Evolutionary conservation across 2,797 vertebrate species (phyloP).

Genomic region (Pagetopsis macropterus): DNA sequence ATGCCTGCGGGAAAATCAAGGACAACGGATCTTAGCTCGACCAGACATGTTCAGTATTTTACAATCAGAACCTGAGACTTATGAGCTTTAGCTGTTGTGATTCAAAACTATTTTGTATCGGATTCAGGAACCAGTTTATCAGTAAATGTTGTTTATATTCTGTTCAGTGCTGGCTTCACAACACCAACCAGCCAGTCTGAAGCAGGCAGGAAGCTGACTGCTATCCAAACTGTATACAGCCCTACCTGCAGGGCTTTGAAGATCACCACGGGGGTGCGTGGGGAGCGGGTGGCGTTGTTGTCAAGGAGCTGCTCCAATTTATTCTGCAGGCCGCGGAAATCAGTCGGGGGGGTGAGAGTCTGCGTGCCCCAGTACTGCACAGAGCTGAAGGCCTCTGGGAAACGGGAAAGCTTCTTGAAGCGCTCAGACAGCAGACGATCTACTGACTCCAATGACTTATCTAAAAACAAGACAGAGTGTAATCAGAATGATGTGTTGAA

Average conservation of each 20-base stretch:
- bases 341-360: slow-evolving; percentile 93
- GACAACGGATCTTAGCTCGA: slow-evolving; percentile 6
- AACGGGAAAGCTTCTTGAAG: slow-evolving; percentile 92
- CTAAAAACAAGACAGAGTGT: slow-evolving; percentile 68
- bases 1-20: slow-evolving; percentile 81
- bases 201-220: neutral
- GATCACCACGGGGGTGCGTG: slow-evolving; percentile 91
- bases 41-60: neutral
- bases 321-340: slow-evolving; percentile 90
- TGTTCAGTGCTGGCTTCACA: neutral
- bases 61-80: neutral
- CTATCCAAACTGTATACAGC: neutral
- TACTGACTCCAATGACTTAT: slow-evolving; percentile 89
- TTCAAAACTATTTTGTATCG: neutral
- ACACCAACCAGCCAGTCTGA: neutral
- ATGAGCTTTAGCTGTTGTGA: neutral
- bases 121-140: neutral
- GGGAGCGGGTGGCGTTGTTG: slow-evolving; percentile 94
- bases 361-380: slow-evolving; percentile 95
- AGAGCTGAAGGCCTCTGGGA: slow-evolving; percentile 96
- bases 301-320: slow-evolving; percentile 92
- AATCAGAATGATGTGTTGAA: neutral
- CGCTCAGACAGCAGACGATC: slow-evolving; percentile 93
- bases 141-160: neutral
- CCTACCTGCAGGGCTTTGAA: slow-evolving; percentile 95